Evolutionary conservation across 2,888 invertebrate genomes (phyloP), one percentile per base, ranked within the genome.

Genomic region (Cyclophora punctaria): DNA sequence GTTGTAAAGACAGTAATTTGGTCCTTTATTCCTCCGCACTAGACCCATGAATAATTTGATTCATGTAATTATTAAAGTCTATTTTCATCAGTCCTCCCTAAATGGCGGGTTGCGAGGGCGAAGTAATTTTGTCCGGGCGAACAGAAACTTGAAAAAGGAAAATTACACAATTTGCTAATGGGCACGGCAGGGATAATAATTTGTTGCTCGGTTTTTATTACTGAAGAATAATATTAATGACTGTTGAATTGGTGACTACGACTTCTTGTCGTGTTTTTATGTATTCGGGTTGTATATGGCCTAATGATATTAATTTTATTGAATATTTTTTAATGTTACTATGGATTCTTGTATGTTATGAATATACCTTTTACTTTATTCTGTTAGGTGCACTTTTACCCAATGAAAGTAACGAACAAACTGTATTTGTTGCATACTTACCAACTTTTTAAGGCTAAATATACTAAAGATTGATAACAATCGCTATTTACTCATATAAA

Each of bases 121-220:
- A 74, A 82, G 81, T 73, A 81, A 85, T 84, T 84, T 83, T 71
- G 78, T 76, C 73, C 74, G 75, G 71, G 67, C 78, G 73, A 78
- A 78, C 74, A 76, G 78, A 78, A 79, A 80, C 76, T 81, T 80
- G 78, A 81, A 83, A 83, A 83, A 85, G 77, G 82, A 84, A 82
- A 83, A 83, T 84, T 83, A 83, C 77, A 81, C 83, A 84, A 85
- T 84, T 83, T 80, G 83, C 81, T 85, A 85, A 84, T 85, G 80
- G 83, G 69, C 59, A 68, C 65, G 73, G 70, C 64, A 64, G 64
- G 77, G 73, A 77, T 80, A 76, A 80, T 82, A 78, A 81, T 83
- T 82, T 76, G 78, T 75, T 70, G 70, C 73, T 69, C 66, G 70
- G 71, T 78, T 80, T 79, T 79, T 80, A 74, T 75, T 74, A 66